Conservation (phyloP, 2,113 vertebrate genomes). For the Rhombomys opimus region DNA sequence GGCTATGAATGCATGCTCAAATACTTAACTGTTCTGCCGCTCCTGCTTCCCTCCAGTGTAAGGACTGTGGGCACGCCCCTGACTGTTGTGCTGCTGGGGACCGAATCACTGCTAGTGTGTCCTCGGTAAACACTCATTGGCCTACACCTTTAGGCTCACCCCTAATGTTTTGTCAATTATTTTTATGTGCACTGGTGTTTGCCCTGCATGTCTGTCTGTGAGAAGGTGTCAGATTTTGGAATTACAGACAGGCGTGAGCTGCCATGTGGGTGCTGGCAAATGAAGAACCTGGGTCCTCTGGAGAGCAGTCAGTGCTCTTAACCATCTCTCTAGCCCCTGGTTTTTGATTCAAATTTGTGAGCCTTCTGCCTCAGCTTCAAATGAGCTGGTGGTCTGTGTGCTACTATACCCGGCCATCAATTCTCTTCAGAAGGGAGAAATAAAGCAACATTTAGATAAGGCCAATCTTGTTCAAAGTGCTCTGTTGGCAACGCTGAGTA, state of each 20-base stretch:
- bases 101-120: too few relatives aligned
- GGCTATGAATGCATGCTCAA: too few relatives aligned
- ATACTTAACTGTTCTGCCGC: neutral
- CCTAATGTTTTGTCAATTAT: neutral
- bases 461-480: neutral
- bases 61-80: neutral
- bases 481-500: neutral
- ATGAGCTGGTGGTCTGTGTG: neutral
- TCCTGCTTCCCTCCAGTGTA: neutral
- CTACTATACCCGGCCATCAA: neutral
- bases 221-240: too few relatives aligned
- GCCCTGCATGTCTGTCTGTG: too few relatives aligned
- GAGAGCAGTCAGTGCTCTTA: too few relatives aligned
- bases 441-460: neutral
- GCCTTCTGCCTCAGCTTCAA: neutral
- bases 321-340: too few relatives aligned
- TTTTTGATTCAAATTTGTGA: neutral
- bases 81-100: neutral
- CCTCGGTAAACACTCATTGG: neutral
- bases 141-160: neutral
- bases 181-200: too few relatives aligned
- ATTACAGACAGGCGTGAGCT: too few relatives aligned
- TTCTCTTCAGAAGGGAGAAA: slow-evolving; percentile 28
- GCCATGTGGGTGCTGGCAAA: too few relatives aligned
- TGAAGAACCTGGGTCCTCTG: too few relatives aligned